Base-by-base conservation (phyloP, 2,797 vertebrate genomes). In the Anguilla pacifica region DNA sequence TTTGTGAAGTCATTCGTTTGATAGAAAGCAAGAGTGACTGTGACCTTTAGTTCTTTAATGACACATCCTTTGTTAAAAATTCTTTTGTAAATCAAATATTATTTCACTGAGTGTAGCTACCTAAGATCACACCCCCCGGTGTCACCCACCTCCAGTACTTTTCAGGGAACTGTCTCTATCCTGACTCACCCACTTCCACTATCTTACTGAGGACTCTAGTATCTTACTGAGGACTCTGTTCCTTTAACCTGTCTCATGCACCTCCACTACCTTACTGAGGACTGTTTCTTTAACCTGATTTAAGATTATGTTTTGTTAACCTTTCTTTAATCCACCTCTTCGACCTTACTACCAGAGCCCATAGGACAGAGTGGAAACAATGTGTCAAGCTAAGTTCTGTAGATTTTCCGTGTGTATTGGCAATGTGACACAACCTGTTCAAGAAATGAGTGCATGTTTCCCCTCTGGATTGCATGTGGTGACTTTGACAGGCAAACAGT, bases 1-100 rank as follows among this genome's bases (percentile, higher is more conserved):
- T 93, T 92, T 93, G 89, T 92, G 92, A 92, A 93, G 93, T 93
- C 85, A 89, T 93, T 90, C 90, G 90, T 91, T 90, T 90, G 86
- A 92, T 91, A 91, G 93, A 92, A 90, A 91, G 93, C 91, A 90
- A 89, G 90, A 92, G 89, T 88, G 91, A 91, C 89, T 86, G 86
- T 84, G 92, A 93, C 93, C 92, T 93, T 93, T 92, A 88, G 92
- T 90, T 91, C 90, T 93, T 91, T 90, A 92, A 92, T 93, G 91
- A 91, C 91, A 88, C 53, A 74, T 89, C 70, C 83, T 83, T 53
- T 53, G 51, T 53, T 53, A 53, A 53, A 11, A 53, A 53, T 53
- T 53, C 51, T 53, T 81, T 82, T 86, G 87, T 81, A 86, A 53
- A 88, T 88, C 87, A 86, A 86, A 87, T 92, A 92, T 89, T 92